These are phyloP conservation scores for Nylanderia fulva DNA, from an alignment of 1,140 invertebrate species.

Conservation along the genomic window DNA sequence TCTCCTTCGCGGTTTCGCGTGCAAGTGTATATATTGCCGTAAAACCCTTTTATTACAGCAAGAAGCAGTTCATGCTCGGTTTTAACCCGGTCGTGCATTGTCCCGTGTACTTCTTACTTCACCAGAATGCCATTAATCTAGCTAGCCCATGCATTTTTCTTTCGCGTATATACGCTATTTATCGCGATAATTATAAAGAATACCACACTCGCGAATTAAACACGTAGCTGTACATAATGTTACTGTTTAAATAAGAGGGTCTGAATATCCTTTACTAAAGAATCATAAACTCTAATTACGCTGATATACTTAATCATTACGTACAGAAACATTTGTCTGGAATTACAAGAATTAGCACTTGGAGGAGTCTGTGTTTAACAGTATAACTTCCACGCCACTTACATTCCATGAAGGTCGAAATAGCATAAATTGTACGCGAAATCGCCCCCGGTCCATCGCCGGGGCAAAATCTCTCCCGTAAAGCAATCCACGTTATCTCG, in stretches of 20 bases:
- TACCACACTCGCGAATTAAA: not conserved
- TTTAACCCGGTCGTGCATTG: conserved; percentile 13
- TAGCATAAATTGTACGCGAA: not conserved
- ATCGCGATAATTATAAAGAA: conserved; percentile 8
- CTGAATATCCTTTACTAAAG: not conserved
- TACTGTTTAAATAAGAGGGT: not conserved
- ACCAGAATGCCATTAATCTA: conserved; percentile 36
- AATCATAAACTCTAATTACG: not conserved
- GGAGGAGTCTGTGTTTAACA: not conserved
- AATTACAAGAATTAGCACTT: not conserved
- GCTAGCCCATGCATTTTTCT: not conserved
- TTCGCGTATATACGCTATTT: conserved; percentile 12
- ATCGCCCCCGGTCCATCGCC: not conserved
- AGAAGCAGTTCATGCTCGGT: conserved; percentile 22
- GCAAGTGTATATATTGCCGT: conserved; percentile 9
- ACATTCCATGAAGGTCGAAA: no score
- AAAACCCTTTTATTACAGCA: conserved; percentile 45
- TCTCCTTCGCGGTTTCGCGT: conserved; percentile 9
- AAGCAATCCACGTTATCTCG: conserved; percentile 33
- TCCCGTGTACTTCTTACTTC: conserved; percentile 19
- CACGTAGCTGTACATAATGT: not conserved
- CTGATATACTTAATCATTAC: not conserved
- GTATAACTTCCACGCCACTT: not conserved
- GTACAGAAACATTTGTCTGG: not conserved
- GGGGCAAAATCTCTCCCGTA: not conserved